These are phyloP conservation scores for Branchipolynoe longqiensis DNA, from an alignment of 2,888 invertebrate genomes.

Conservation along the genomic window DNA sequence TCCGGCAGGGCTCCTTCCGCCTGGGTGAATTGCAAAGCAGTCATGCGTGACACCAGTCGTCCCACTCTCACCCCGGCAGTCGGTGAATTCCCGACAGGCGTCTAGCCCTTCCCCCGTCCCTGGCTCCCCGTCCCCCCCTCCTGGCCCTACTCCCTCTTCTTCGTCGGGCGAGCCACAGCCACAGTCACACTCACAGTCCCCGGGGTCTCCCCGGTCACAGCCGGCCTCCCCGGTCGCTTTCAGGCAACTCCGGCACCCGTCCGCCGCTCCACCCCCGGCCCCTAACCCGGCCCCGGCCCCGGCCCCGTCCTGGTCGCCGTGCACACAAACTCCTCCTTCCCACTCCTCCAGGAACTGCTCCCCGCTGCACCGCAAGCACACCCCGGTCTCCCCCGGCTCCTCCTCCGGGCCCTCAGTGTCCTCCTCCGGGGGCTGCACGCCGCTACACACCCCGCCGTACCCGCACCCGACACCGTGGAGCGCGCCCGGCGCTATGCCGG, in stretches of 20 bases:
- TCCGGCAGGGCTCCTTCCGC: too few relatives aligned
- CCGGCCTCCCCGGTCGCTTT: background rate
- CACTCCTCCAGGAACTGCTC: background rate
- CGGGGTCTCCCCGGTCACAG: too few relatives aligned
- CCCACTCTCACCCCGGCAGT: too few relatives aligned
- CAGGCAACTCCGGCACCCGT: background rate
- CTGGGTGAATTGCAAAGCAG: too few relatives aligned
- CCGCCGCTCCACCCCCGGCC: background rate
- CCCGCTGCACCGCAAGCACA: background rate
- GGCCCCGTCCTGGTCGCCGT: background rate
- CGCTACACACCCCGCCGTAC: too few relatives aligned
- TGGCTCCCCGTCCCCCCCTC: background rate
- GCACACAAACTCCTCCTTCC: background rate
- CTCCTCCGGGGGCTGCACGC: too few relatives aligned
- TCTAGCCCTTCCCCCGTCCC: too few relatives aligned
- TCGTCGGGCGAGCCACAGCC: too few relatives aligned
- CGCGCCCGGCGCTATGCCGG: background rate
- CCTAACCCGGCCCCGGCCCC: background rate
- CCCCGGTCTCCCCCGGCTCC: background rate
- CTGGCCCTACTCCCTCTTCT: background rate
- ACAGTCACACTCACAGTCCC: too few relatives aligned
- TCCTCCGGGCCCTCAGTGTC: background rate
- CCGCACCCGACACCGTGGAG: background rate
- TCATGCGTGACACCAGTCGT: background rate
- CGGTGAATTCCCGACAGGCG: too few relatives aligned